A percentile compares a stretch with the other conserved stretches of the same genome.
phyloP scores from a whole-genome alignment of 2,797 vertebrate genomes.

The Gymnocypris eckloni region DNA sequence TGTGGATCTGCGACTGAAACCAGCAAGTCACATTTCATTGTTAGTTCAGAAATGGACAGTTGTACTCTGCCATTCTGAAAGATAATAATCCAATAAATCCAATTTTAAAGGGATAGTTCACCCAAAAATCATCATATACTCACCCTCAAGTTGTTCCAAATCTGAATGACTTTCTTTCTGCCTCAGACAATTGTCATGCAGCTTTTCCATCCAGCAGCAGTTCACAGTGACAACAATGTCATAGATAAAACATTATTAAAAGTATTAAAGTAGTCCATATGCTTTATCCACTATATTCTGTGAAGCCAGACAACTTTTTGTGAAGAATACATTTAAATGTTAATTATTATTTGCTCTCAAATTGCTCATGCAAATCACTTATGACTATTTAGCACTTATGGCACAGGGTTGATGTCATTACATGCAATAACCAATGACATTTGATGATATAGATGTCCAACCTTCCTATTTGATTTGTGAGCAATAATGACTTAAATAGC shows the following conservation, averaged over 20 bases:
- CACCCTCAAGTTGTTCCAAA: background rate
- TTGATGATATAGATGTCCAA: background rate
- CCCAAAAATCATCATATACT: background rate
- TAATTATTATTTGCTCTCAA: background rate
- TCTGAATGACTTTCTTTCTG: background rate
- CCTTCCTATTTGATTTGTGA: no score
- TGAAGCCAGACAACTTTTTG: background rate
- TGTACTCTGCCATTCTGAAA: conserved; percentile 14
- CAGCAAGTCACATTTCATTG: background rate
- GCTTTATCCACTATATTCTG: background rate
- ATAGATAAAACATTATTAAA: background rate
- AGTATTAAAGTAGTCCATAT: background rate
- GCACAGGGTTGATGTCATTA: background rate
- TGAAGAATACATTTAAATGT: background rate
- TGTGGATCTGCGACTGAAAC: background rate
- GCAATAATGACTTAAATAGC: background rate
- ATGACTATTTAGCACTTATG: background rate
- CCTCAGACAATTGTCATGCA: background rate
- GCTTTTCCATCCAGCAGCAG: background rate
- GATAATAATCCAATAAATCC: conserved; percentile 3
- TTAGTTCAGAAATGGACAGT: background rate
- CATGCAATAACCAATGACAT: background rate
- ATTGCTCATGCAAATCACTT: background rate
- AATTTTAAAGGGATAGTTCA: background rate
- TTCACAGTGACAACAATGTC: background rate